Base-by-base conservation (phyloP, 2,888 invertebrate species). In the Metopia argyrocephala region DNA sequence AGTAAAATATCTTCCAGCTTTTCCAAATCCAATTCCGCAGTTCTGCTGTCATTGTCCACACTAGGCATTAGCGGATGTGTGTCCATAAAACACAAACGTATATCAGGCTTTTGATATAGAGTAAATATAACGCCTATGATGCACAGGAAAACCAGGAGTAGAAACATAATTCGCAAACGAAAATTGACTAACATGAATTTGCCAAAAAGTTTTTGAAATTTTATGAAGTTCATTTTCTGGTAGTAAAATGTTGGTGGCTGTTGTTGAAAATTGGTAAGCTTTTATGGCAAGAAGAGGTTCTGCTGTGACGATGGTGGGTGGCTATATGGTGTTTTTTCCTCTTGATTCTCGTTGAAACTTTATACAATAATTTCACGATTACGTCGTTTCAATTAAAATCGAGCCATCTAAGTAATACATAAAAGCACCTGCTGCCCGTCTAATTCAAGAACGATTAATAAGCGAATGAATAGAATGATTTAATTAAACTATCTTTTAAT, bases 1-100 rank as follows among this genome's bases (percentile, higher is more conserved):
- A 84, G 65, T 20, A 90, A 76, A 3, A 89, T 86, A 84, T 90
- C 88, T 6, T 88, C 87, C 28, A 90, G 78, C 20, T 66, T 74
- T 48, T 54, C 65, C 5, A 48, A 48, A 23, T 65, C 31, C 23
- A 25, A 12, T 25, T 68, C 52, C 23, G 20, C 25, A 68, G 68
- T 23, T 6, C 62, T 20, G 48, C 31, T 68, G 15, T 38, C 15
- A 15, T 38, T 38, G 38, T 5, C 38, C 15, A 15, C 38, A 38
- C 38, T 38, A 3, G 38, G 12, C 38, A 12, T 9, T 38, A 61
- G 20, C 5, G 25, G 28, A 31, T 76, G 81, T 5, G 79, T 64
- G 27, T 87, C 86, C 76, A 86, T 83, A 61, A 88, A 89, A 73
- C 89, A 89, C 7, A 84, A 84, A 9, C 86, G 84, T 9, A 83